A percentile compares a stretch with the other conserved stretches of the same genome.
Conservation (phyloP, 2,888 invertebrate genomes). For the Volucella bombylans region DNA sequence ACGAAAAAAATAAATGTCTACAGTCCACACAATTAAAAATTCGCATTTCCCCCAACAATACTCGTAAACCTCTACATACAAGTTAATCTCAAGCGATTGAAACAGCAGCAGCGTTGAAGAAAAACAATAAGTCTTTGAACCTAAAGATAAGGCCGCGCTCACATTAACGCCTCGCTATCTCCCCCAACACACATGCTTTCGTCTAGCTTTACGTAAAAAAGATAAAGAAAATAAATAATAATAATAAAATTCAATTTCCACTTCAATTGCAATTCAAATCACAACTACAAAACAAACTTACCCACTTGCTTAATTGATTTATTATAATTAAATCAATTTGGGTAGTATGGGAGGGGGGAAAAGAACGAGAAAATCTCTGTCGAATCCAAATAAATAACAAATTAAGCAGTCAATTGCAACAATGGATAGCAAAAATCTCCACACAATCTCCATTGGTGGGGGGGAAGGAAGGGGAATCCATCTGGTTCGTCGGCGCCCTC, state of each 20-base stretch:
- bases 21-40: constrained; percentile 11
- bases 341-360: not conserved
- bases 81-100: constrained; percentile 54
- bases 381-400: constrained; percentile 41
- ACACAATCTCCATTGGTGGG: not conserved
- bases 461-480: not conserved
- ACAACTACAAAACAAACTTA: constrained; percentile 11
- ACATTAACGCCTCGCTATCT: constrained; percentile 39
- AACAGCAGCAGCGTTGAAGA: constrained; percentile 36
- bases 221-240: not conserved
- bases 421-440: constrained; percentile 35
- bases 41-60: constrained; percentile 33
- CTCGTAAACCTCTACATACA: constrained; percentile 10
- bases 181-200: constrained; percentile 14
- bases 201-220: constrained; percentile 56
- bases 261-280: not conserved
- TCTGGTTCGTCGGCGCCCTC: not conserved
- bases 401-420: constrained; percentile 50
- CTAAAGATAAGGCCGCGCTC: constrained; percentile 53
- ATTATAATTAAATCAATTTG: constrained; percentile 56
- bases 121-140: constrained; percentile 67
- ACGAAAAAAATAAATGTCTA: constrained; percentile 31
- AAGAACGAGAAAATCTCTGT: not conserved
- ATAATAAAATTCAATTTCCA: constrained; percentile 5
- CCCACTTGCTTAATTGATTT: constrained; percentile 54